phyloP scores from a whole-genome alignment of 2,888 invertebrate species.

The Nomada ferruginata region DNA sequence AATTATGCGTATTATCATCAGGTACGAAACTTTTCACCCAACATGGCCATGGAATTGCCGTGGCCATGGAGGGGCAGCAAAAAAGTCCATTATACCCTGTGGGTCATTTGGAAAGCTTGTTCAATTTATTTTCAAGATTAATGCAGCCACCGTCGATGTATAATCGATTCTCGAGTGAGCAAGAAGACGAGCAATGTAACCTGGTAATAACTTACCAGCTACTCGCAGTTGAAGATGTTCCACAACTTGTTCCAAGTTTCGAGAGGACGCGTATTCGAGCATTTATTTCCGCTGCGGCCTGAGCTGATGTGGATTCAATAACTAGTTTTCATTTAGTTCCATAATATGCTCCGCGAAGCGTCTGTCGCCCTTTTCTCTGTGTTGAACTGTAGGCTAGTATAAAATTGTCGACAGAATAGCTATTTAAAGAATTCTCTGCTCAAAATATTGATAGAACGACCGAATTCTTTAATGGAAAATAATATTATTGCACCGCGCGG shows the following conservation, averaged over 20 bases:
- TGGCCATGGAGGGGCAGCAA: neutral
- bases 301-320: neutral
- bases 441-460: too few species aligned
- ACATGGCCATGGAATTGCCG: too few species aligned
- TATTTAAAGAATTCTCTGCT: too few species aligned
- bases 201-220: conserved; percentile 7
- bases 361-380: neutral
- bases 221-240: neutral
- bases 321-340: neutral
- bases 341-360: neutral
- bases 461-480: too few species aligned
- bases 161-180: conserved; percentile 8
- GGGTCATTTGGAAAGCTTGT: neutral
- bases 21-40: too few species aligned
- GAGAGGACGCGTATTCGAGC: neutral
- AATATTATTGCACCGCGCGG: too few species aligned
- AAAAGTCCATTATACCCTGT: neutral
- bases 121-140: conserved; percentile 7
- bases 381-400: neutral
- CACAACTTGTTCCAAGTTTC: conserved; percentile 8
- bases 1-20: too few species aligned
- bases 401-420: neutral
- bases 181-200: conserved; percentile 15
- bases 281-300: conserved; percentile 1
- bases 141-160: neutral